Evolutionary conservation across 2,113 vertebrate species (phyloP), one percentile per base, ranked within the genome.

Genomic region (Benitochromis conjunctus): DNA sequence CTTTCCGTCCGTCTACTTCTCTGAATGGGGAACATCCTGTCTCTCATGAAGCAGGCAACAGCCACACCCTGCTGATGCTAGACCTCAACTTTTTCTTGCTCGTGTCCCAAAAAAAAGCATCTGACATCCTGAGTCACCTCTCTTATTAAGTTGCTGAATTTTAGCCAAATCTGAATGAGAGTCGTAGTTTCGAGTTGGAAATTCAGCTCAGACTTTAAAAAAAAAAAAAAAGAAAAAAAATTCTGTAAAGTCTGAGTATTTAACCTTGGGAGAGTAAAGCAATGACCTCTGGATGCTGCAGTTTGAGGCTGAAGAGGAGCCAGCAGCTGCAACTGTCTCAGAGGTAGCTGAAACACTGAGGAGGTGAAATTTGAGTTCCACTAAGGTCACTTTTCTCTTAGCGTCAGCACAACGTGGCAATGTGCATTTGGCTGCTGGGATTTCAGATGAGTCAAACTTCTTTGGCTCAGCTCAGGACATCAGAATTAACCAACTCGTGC

Each of bases 301-400:
- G 86, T 5, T 46, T 58, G 36, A 51, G 26, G 66, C 51, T 60
- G 79, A 83, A 80, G 88, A 74, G 82, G 62, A 86, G 76, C 34
- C 82, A 31, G 85, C 86, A 79, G 77, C 90, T 78, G 85, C n/a
- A 9, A 77, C 76, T 10, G 88, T 90, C 87, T 92, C 84, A 6
- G 56, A 81, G 64, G 86, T 85, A 91, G 81, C 81, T 10, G 36
- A 90, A 95, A 90, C 90, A 94, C 94, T 88, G 94, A 95, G 87
- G 93, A 93, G 92, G 93, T 93, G 94, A 95, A 95, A 95, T 94
- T 80, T 66, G 94, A 95, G 92, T 93, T 92, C 86, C 56, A 54
- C 77, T 78, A 9, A 86, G 94, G 91, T 93, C 85, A 64, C 69
- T 84, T 85, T 92, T 91, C 87, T 89, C 85, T 89, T 58, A 34